Evolutionary conservation across 2,113 vertebrate genomes (phyloP), one percentile per base, ranked within the genome.

Genomic region (Emydura subglobosa): DNA sequence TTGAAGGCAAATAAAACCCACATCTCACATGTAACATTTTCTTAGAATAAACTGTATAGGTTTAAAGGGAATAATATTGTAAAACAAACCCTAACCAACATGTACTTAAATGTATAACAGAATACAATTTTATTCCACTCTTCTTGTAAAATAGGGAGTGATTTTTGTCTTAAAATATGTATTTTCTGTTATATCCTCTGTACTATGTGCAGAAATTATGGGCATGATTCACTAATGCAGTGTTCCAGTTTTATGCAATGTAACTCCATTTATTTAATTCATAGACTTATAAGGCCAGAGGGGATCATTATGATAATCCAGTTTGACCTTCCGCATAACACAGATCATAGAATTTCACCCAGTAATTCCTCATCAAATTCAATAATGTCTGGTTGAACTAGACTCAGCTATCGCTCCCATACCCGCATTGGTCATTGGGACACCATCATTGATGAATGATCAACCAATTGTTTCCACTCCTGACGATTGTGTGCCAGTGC

Each of bases 221-320:
- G 88, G 7, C 24, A 57, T 57, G 24, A 39, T 55, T 89, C 51
- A 14, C 47, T n/a, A 3, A 55, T 76, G 82, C 94, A 65, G n/a
- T 85, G 50, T 44, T 76, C 42, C 9, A 51, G 31, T 57, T 72
- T 2, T 10, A 51, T 68, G 11, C 50, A 91, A 89, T 39, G 4
- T 57, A 97, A 54, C 10, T 91, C 17, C 49, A 68, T 87, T 85
- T 92, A n/a, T 72, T 14, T 89, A 8, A 42, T 92, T 50, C 1
- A 9, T 86, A 47, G 59, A 31, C 59, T 96, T 96, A 93, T 79
- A 54, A 96, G 95, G 39, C 6, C n/a, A 86, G 44, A 94, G 86
- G 19, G 22, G 21, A 19, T 25, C 91, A 2, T 68, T 11, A 79
- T 5, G 42, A 34, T 78, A 6, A 29, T 87, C n/a, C 39, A 85